These are phyloP conservation scores for Benthosema pterotum DNA, from an alignment of 2,797 vertebrate species.

Conservation along the genomic window DNA sequence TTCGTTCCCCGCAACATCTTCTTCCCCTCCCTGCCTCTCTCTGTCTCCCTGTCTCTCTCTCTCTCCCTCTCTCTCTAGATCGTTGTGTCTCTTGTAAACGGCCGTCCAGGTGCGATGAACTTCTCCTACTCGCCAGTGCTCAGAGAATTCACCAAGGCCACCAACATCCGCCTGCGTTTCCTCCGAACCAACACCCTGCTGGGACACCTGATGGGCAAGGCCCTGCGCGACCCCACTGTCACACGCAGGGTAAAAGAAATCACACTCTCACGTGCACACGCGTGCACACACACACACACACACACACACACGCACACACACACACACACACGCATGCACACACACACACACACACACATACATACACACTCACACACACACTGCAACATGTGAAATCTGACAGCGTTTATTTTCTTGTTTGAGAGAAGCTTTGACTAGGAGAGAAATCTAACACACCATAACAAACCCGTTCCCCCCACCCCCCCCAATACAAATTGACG, in stretches of 20 bases:
- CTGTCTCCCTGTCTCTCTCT: background rate
- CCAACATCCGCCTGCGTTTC: constrained; percentile 92
- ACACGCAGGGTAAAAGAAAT: constrained; percentile 88
- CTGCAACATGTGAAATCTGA: too few relatives aligned
- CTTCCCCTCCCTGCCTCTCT: constrained; percentile 2
- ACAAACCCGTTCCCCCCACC: too few relatives aligned
- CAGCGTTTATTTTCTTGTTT: too few relatives aligned
- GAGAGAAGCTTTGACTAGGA: too few relatives aligned
- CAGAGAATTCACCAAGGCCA: constrained; percentile 95
- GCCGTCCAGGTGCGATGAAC: constrained; percentile 94
- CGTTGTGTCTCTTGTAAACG: constrained; percentile 95
- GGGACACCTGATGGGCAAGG: constrained; percentile 97
- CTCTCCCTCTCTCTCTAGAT: constrained; percentile 72
- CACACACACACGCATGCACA: constrained; percentile 7
- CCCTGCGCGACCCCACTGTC: constrained; percentile 93
- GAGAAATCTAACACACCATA: too few relatives aligned
- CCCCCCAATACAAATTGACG: too few relatives aligned
- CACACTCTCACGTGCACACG: background rate
- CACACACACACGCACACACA: constrained; percentile 1
- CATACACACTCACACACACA: background rate
- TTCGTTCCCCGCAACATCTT: background rate
- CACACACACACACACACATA: constrained; percentile 2
- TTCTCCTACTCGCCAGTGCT: constrained; percentile 95
- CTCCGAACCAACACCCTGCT: constrained; percentile 94
- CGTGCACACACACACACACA: constrained; percentile 3